Evolutionary conservation across 2,888 invertebrate species (phyloP), one percentile per base, ranked within the genome.

Genomic region (Hypselothyrea guttata): DNA sequence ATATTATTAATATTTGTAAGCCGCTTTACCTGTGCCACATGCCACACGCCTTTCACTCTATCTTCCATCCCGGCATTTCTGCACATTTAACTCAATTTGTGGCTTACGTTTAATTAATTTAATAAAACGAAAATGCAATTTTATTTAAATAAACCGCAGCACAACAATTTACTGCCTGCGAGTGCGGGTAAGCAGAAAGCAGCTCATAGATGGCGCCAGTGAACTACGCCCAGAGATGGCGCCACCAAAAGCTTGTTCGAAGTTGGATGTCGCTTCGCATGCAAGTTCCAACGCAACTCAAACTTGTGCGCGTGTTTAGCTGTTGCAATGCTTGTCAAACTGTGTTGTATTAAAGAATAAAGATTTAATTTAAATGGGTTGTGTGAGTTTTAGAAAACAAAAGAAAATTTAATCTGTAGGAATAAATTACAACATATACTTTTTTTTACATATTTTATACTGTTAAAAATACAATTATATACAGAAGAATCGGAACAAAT

Each of bases 21-120:
- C 31, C 38, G 11, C 16, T 12, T 31, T n/a, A 34, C 45, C 57
- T 38, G 33, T 54, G 41, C 35, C 66, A 62, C 71, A 58, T 71
- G 67, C 40, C 40, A 49, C 54, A 55, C 54, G 61, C 22, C 47
- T 49, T 62, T 30, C 38, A 33, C 44, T 42, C 45, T 37, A 40
- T 51, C 40, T 16, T 52, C 41, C 51, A 27, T 47, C 55, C 49
- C 41, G 56, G 64, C 66, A 71, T 69, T 81, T 75, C 72, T 74
- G 71, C 68, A 62, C 72, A 73, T 78, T 79, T 85, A 84, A 86
- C 85, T 84, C 84, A 84, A 85, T 87, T 86, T 87, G 86, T 68
- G 87, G 86, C 75, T 86, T 84, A 69, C 71, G 61, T 83, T 75
- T 75, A 78, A 86, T 87, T 86, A 86, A 83, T 87, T 79, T 75